Base-by-base conservation (phyloP, 2,113 vertebrate genomes). In the Vombatus ursinus region DNA sequence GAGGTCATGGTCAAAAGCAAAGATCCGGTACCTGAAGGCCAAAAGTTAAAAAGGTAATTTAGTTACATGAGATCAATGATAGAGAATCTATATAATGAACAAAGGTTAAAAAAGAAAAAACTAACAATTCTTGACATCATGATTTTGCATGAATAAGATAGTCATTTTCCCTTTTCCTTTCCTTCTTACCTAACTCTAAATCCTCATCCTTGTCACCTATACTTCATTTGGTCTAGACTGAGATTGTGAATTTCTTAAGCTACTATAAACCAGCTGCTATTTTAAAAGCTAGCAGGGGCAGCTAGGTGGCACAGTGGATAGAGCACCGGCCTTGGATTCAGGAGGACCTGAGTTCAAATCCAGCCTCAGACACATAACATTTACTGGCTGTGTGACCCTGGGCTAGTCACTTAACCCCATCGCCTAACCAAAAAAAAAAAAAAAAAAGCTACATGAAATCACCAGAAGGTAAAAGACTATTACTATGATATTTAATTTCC, bases 1-100 rank as follows among this genome's bases (percentile, higher is more conserved):
- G 96, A 99, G 99, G 98, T 99, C 99, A 0, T 99, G 99, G 97
- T 99, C 99, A 91, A 99, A 99, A 0, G 98, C 99, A 96, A 99
- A 98, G 93, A 99, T 98, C 90, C 99, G 99, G 98, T 99, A 99
- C 98, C 99, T 99, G 61, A 2, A 96, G 22, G 94, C 26, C 94
- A 97, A 5, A 95, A 50, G 92, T 8, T 3, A 96, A 95, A 95
- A 24, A 94, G 95, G 95, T n/a, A 25, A 50, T 0, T 31, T 47
- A 97, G n/a, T 96, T 89, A 68, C 50, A 54, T 92, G 19, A 3
- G 91, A 57, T 48, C 93, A 84, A 24, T 61, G 94, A 57, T n/a
- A 61, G 2, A 11, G 89, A 52, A 54, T 94, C 96, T 89, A 95
- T 37, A 95, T 8, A 92, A 26, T 91, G 49, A 97, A 94, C 91